Evolutionary conservation across 1,140 invertebrate species (phyloP), one percentile per base, ranked within the genome.

Genomic region (Solen grandis): DNA sequence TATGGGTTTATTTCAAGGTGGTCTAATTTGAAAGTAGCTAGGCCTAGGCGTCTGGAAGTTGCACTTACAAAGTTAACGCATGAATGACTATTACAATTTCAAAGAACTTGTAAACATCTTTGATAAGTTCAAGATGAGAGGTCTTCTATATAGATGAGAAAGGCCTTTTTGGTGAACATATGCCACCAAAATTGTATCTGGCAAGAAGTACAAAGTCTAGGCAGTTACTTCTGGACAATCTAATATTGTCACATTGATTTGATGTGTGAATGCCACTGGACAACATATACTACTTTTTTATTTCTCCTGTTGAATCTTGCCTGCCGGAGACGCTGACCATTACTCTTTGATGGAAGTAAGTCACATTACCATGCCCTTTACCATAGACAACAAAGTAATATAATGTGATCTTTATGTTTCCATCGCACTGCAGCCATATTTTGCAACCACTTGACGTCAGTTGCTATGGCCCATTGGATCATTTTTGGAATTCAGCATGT

Each of bases 141-240:
- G n/a, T n/a, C n/a, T n/a, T n/a, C n/a, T n/a, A n/a, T n/a, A n/a
- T n/a, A n/a, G n/a, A n/a, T 55, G 54, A 55, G 27, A 55, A 8
- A 55, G 54, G 54, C 19, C 54, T 55, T 55, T 22, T 5, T 19
- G 5, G 5, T 5, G 54, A 55, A 55, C 54, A 55, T 55, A 55
- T 8, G n/a, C 54, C 54, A n/a, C 54, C 54, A 55, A 55, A n/a
- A 55, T 55, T 55, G 54, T 55, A 55, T 19, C 54, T 8, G 54
- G 54, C 27, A 5, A 55, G 5, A 55, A 27, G n/a, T 55, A 55
- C n/a, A 55, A 55, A 19, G 54, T 19, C n/a, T 27, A 55, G 5
- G 19, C 54, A 8, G 54, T 55, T 55, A 55, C 54, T 4, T 55
- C 54, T 5, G 54, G 54, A 19, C n/a, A 19, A 55, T 55, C 54